Evolutionary conservation across 2,113 vertebrate genomes (phyloP).

Genomic region (Tragelaphus buxtoni): DNA sequence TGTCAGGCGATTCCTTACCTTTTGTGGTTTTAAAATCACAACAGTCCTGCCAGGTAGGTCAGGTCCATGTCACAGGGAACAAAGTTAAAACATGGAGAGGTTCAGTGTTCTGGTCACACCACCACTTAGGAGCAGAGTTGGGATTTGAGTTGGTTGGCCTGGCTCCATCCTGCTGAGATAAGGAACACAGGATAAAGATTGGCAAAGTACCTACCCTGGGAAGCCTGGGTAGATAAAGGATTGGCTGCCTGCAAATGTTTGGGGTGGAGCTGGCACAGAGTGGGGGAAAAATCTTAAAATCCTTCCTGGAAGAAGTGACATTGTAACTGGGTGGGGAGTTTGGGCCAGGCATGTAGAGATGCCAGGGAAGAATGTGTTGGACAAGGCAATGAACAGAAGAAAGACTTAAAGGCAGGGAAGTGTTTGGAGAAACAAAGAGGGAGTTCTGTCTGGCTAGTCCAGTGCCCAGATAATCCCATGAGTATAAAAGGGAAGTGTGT

Average conservation of each 20-base stretch:
- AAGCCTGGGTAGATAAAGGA: neutral
- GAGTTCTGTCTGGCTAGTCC: neutral
- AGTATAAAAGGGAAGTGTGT: neutral
- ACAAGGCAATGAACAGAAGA: neutral
- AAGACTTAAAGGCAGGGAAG: neutral
- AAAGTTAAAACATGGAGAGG: neutral
- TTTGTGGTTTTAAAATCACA: neutral
- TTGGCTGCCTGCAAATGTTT: accelerated
- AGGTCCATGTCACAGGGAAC: neutral
- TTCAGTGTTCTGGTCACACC: neutral
- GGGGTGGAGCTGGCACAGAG: neutral
- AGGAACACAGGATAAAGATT: accelerated
- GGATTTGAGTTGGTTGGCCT: neutral
- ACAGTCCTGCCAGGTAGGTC: too few relatives aligned
- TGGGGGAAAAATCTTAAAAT: neutral
- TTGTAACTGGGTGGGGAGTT: neutral
- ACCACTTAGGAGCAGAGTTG: neutral
- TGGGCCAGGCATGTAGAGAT: neutral
- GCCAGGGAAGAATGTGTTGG: neutral
- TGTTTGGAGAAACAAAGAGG: neutral
- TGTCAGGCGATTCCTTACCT: accelerated
- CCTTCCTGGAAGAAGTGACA: neutral
- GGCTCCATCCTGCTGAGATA: neutral
- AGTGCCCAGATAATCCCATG: accelerated
- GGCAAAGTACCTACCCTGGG: accelerated